A percentile compares a stretch with the other conserved stretches of the same genome.
Evolutionary conservation across 2,113 vertebrate species (phyloP).

Genomic region (Osmerus eperlanus): DNA sequence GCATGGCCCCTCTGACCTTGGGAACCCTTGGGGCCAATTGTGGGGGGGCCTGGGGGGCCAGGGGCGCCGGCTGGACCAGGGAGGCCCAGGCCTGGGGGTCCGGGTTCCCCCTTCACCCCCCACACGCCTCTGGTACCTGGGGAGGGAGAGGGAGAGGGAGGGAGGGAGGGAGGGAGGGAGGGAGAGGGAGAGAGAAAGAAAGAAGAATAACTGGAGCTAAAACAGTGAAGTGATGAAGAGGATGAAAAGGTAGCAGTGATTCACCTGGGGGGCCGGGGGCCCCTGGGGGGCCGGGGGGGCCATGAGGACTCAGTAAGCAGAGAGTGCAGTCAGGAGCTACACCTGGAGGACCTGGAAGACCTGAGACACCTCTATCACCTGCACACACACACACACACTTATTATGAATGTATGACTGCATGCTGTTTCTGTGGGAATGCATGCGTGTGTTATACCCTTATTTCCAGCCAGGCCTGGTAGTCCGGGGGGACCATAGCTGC

Average conservation of each 20-base stretch:
- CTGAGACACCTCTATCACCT: slow-evolving; percentile 53
- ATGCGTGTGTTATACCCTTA: not conserved
- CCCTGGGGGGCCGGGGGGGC: slow-evolving; percentile 50
- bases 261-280: slow-evolving; percentile 51
- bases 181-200: not conserved
- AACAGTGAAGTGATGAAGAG: not conserved
- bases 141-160: not conserved
- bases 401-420: not conserved
- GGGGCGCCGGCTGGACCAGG: slow-evolving; percentile 46
- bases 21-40: slow-evolving; percentile 35
- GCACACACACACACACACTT: not conserved
- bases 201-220: not conserved
- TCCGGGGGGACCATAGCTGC: not conserved
- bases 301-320: slow-evolving; percentile 12
- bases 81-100: slow-evolving; percentile 48
- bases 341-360: slow-evolving; percentile 41
- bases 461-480: too few relatives aligned
- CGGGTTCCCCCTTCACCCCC: slow-evolving; percentile 51
- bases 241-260: slow-evolving; percentile 10
- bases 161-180: not conserved
- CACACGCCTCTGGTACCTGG: slow-evolving; percentile 46
- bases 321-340: slow-evolving; percentile 30
- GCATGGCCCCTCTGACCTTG: slow-evolving; percentile 48
- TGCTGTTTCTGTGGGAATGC: not conserved
- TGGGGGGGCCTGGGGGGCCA: slow-evolving; percentile 44